A percentile compares a stretch with the other conserved stretches of the same genome.
These are phyloP conservation scores for Pocillopora damicornis DNA, from an alignment of 64 coral and sea anemone genomes.

Conservation along the genomic window DNA sequence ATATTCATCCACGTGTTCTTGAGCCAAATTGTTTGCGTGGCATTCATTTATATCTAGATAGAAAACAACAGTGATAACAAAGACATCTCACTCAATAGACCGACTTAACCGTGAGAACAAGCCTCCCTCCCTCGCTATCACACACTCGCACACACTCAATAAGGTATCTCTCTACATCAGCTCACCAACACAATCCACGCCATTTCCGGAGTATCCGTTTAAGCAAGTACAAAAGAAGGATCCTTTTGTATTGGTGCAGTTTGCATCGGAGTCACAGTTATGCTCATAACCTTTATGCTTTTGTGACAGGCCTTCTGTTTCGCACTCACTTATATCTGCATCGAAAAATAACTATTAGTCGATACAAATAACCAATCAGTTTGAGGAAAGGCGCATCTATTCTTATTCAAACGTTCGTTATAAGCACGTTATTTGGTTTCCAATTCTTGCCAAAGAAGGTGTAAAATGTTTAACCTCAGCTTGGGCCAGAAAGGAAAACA, in stretches of 20 bases:
- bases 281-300: constrained; percentile 39
- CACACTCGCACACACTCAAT: too few relatives aligned
- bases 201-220: constrained; percentile 71
- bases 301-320: neutral
- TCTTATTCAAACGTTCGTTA: too few relatives aligned
- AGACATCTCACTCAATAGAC: neutral
- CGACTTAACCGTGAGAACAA: too few relatives aligned
- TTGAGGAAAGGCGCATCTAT: too few relatives aligned
- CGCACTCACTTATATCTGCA: constrained; percentile 64
- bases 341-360: neutral
- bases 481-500: too few relatives aligned
- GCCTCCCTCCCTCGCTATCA: too few relatives aligned
- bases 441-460: too few relatives aligned
- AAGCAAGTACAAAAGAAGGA: constrained; percentile 79
- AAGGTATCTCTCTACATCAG: too few relatives aligned
- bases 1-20: neutral
- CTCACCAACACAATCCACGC: constrained; percentile 65
- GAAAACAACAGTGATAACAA: neutral
- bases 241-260: constrained; percentile 83
- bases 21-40: neutral
- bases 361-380: too few relatives aligned
- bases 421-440: too few relatives aligned
- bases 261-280: constrained; percentile 67
- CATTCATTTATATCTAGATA: constrained; percentile 54
- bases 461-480: too few relatives aligned